Base-by-base conservation (phyloP, 2,888 invertebrate species). In the Bombylius discolor region DNA sequence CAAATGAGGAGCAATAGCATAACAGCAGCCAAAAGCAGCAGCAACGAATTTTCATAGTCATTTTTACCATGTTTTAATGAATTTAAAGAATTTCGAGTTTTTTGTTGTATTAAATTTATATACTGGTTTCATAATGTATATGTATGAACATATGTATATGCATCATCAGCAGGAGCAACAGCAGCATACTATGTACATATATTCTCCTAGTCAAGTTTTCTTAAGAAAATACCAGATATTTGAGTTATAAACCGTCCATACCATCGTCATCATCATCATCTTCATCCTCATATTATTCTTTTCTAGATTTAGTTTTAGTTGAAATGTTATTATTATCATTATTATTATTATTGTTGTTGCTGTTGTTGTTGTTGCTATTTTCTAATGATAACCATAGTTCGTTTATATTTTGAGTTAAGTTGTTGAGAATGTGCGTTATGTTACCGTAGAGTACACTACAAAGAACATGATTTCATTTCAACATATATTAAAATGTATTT, bases 401-500 rank as follows among this genome's bases (percentile, higher is more conserved):
- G 23, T 23, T 23, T 23, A 23, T 23, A 23, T 23, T 23, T 23
- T 23, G 23, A 23, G 23, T 23, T 23, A 23, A 11, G 8, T 42
- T 42, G 39, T 49, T 45, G 53, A 54, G 53, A 54, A 54, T 54
- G 53, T 49, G 53, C 53, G 42, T 54, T 54, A 54, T 49, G 53
- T 54, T 49, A 48, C 39, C 11, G 11, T 23, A 23, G 1, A 23
- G 23, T 23, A 23, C 11, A 42, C 39, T 3, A 11, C 7, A 5
- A 11, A 42, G 39, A 42, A 42, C 8, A 42, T 11, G 12, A 11
- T 42, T 42, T 42, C 8, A 8, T 36, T 36, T 36, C 34, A 36
- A 36, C 34, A 36, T 36, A 36, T 36, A 7, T 36, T 36, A 7
- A 36, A 7, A 36, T 36, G 23, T 23, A 23, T 23, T 23, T 23